Evolutionary conservation across 2,113 vertebrate species (phyloP), one percentile per base, ranked within the genome.

Genomic region (Microcebus ravelobensis): DNA sequence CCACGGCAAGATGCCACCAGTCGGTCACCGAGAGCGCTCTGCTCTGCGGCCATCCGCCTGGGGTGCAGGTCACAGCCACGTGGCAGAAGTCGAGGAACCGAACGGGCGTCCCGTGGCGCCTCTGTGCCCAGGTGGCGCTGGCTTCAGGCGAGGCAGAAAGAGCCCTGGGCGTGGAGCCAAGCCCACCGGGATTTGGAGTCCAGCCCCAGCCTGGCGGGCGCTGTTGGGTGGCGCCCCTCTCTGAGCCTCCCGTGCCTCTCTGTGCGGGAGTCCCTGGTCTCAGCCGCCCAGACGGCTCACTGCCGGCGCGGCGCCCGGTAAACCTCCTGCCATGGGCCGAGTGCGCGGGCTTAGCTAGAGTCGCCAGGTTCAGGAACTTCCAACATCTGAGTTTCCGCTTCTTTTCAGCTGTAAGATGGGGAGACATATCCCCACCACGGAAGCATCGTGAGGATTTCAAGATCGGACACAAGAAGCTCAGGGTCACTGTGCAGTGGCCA

Each of bases 101-200:
- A 1, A 0, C 2, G 3, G 13, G 20, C 15, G 9, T 61, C 42
- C n/a, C 14, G 59, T 52, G 2, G 20, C 11, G 2, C 42, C 2
- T 45, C 42, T 36, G 31, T n/a, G 59, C 27, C 39, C 34, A 34
- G 27, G 14, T 15, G 29, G 10, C 34, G 27, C 42, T n/a, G 42
- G 45, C 52, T 65, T 8, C 34, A 29, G 67, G 42, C 0, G 25
- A 77, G 61, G 29, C 29, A 42, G 61, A 45, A 50, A 52, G n/a
- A 18, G 23, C 68, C 13, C 12, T n/a, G 63, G 71, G 18, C 55
- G 20, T 12, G 36, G 50, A 29, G 76, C 18, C 55, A 27, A 31
- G 63, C 29, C 65, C 3, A 0, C 36, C 45, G 4, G 55, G 80
- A 25, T 71, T 52, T 42, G 12, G n/a, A 71, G 10, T 63, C 68